Evolutionary conservation across 2,888 invertebrate genomes (phyloP), one percentile per base, ranked within the genome.

Genomic region (Macropis europaea): DNA sequence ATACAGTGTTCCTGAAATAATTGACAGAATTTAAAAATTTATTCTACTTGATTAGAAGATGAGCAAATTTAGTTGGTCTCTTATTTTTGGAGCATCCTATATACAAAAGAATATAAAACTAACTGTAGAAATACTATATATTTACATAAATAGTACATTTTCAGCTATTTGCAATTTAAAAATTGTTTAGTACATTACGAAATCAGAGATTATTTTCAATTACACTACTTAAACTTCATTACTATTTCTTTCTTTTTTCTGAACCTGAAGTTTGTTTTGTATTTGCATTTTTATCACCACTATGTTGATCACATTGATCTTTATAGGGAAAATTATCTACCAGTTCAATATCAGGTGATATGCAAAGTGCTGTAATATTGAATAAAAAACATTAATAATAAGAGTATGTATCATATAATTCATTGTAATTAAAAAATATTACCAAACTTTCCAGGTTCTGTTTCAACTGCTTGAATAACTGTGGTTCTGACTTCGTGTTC

Each of bases 381-480:
- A 9, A 62, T 48, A 34, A 57, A 52, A 2, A 26, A 28, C n/a
- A 24, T 40, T 6, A 13, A 0, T 24, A 30, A 45, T 6, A 2
- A 52, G 22, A 52, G 15, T 32, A n/a, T 9, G 15, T 7, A 69
- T 61, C 15, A 22, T 42, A 5, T n/a, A 40, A 28, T 22, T 19
- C 3, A n/a, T n/a, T 38, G 2, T 19, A 42, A 13, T 17, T 52
- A 11, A 34, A n/a, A n/a, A 66, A 34, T 45, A 87, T 89, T 91
- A 95, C 95, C 92, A 90, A 91, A 95, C 75, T 92, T 91, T 72
- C 94, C 94, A 36, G 95, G 93, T 80, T 92, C 90, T n/a, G 93
- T 92, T 91, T 94, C 92, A 76, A 91, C 90, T 3, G 95, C 94
- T 90, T 96, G 96, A 66, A 96, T 93, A 1, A 96, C 93, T 85